Evolutionary conservation across 23 tunicate genomes (phyloP).

Genomic region (Trididemnum miniatum): DNA sequence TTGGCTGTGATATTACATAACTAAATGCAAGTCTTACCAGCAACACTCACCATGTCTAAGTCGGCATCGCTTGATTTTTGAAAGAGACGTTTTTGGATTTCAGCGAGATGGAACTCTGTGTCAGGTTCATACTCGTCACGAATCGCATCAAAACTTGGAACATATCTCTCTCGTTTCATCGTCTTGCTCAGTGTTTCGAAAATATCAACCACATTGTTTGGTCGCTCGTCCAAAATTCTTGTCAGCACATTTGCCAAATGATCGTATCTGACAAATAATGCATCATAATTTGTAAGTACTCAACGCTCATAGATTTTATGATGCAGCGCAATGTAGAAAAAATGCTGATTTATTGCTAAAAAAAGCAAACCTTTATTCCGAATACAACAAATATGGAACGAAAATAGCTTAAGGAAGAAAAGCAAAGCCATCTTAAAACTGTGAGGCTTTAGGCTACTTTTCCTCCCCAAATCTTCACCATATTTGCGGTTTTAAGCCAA

Average conservation of each 20-base stretch:
- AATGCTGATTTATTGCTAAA: no score
- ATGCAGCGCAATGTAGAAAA: no score
- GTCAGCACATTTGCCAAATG: slow-evolving; percentile 66
- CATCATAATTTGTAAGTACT: no score
- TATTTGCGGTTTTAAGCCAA: no score
- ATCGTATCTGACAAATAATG: slow-evolving; percentile 84
- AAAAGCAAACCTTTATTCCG: no score
- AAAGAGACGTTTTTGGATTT: slow-evolving; percentile 66
- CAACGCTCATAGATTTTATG: no score
- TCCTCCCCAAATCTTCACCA: no score
- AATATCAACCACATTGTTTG: slow-evolving; percentile 74
- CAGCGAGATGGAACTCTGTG: slow-evolving; percentile 73
- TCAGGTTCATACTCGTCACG: slow-evolving; percentile 79
- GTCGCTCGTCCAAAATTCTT: slow-evolving; percentile 74
- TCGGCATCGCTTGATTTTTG: slow-evolving; percentile 69
- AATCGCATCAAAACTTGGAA: slow-evolving; percentile 53
- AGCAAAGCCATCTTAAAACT: no score
- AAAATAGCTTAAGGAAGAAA: no score
- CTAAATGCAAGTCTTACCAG: background rate
- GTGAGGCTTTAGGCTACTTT: no score
- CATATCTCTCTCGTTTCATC: slow-evolving; percentile 66
- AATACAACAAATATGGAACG: no score
- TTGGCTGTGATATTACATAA: no score
- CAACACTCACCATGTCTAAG: slow-evolving; percentile 67
- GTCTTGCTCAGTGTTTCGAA: slow-evolving; percentile 66